These are phyloP conservation scores for Macrotis lagotis DNA, from an alignment of 2,113 vertebrate genomes.

Conservation along the genomic window DNA sequence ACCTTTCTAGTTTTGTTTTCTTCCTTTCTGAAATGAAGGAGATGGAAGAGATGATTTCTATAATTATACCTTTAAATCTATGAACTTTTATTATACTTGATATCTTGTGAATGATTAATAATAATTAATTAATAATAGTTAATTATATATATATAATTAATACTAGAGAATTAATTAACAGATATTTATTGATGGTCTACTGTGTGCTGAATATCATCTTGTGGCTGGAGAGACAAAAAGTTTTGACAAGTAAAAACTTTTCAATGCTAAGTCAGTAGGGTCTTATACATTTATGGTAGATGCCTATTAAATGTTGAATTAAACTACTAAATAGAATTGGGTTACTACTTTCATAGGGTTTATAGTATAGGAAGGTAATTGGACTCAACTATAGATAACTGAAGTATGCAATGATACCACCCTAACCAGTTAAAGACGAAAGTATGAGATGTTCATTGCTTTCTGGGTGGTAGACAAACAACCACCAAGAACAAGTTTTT, in stretches of 20 bases:
- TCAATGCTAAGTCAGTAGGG: too few relatives aligned
- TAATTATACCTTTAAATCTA: not conserved
- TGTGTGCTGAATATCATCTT: not conserved
- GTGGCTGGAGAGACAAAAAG: not conserved
- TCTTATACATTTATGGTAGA: not conserved
- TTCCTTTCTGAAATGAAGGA: not conserved
- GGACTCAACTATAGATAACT: not conserved
- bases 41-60: not conserved
- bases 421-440: not conserved
- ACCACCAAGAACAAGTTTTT: not conserved
- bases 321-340: not conserved
- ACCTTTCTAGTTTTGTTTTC: not conserved
- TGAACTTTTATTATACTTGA: not conserved
- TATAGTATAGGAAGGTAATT: not conserved
- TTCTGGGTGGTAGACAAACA: not conserved
- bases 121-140: too few relatives aligned
- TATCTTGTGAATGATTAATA: too few relatives aligned
- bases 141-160: too few relatives aligned
- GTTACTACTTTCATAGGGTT: not conserved
- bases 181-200: not conserved
- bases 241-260: not conserved
- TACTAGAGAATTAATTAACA: not conserved
- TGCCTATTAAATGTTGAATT: not conserved
- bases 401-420: not conserved
- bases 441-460: not conserved